Percentiles rank a stretch among this genome's conserved stretches.
phyloP scores from a whole-genome alignment of 2,113 vertebrate species.

The Etheostoma spectabile region DNA sequence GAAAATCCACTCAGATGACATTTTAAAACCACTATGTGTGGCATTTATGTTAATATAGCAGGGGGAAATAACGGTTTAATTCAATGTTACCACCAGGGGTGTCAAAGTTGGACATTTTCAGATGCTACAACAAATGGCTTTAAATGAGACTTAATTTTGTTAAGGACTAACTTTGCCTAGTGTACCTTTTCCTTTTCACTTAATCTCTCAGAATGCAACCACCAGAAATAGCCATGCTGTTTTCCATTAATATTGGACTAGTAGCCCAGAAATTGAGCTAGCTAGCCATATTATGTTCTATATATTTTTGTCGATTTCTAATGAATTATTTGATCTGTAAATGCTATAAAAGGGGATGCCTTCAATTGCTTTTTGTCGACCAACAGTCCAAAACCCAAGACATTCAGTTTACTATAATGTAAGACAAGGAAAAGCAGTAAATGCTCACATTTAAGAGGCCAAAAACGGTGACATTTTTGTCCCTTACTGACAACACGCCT shows the following conservation, averaged over 20 bases:
- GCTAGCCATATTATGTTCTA: background rate
- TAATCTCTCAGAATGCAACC: slow-evolving; percentile 28
- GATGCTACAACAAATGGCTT: background rate
- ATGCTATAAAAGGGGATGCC: background rate
- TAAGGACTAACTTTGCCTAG: background rate
- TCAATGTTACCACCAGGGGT: background rate
- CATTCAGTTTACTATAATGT: background rate
- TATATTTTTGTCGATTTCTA: background rate
- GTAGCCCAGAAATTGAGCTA: background rate
- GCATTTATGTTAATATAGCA: background rate
- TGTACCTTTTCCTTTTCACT: slow-evolving; percentile 7
- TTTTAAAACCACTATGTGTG: background rate
- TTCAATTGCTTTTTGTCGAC: background rate
- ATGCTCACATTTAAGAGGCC: background rate
- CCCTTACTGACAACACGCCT: background rate
- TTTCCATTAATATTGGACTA: background rate
- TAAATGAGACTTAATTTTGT: no score
- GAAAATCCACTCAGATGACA: background rate
- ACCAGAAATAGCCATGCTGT: background rate
- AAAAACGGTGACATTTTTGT: background rate
- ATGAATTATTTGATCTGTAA: background rate
- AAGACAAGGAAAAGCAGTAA: background rate
- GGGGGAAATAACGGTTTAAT: background rate
- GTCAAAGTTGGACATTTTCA: background rate
- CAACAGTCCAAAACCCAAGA: background rate